Evolutionary conservation across 2,113 vertebrate genomes (phyloP).

Genomic region (mouse (Mus musculus)): GRCm39 chr8:12246501-12247000

Average conservation of each 20-base stretch:
- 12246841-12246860: background rate
- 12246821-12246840: accelerated
- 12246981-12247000: too few species aligned
- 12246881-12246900: background rate
- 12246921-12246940: accelerated
- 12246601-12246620: background rate
- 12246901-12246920: background rate
- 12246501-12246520: too few species aligned
- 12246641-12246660: background rate
- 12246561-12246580: background rate
- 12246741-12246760: background rate
- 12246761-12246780: background rate
- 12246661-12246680: background rate
- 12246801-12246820: background rate
- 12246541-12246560: background rate
- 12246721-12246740: background rate
- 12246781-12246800: background rate
- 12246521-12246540: too few species aligned
- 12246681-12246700: too few species aligned
- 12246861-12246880: too few species aligned
- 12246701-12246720: too few species aligned
- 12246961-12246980: background rate
- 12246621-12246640: background rate
- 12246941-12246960: accelerated
- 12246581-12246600: background rate